Base-by-base conservation (phyloP, 2,888 invertebrate genomes). In the Sinentomon sp. region DNA sequence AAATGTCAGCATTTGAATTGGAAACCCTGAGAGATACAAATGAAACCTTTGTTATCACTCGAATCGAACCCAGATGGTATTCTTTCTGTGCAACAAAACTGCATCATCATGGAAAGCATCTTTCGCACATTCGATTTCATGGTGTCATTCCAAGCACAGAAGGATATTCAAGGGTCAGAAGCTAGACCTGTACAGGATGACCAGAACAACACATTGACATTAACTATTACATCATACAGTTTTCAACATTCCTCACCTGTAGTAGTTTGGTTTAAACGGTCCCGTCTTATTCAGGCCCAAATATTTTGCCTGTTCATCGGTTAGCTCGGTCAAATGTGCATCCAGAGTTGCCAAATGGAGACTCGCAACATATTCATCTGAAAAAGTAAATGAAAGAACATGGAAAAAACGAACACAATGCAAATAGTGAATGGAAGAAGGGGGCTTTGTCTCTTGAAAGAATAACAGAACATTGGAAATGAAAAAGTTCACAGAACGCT, bases 231-330 rank as follows among this genome's bases (percentile, higher is more conserved):
- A 44, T 47, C 18, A 40, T 51, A 13, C 24, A 29, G 14, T 45
- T 46, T 17, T 12, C 18, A 34, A 29, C n/a, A 5, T 28, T 33
- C 33, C 43, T 38, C 57, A 92, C 69, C 92, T 73, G 58, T 94
- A 94, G 56, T 92, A 89, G 56, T 89, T 92, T 40, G 92, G 92
- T 59, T 94, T 94, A 59, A 92, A 94, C 26, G 92, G 92, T 30
- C 94, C 94, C 32, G 85, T 82, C 61, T 92, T 94, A 53, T 83
- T 85, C 20, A 94, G 68, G 39, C 92, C 92, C 62, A 92, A 68
- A 52, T 92, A 94, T 53, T 87, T 87, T 28, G 89, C 87, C 57
- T 94, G 92, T 48, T 92, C 92, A 53, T 94, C 92, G 4, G 73
- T 67, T 32, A 94, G 61, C 52, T 94, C 92, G 0, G 92, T 94